phyloP scores from a whole-genome alignment of 2,113 vertebrate species.

The Micronycteris hirsuta region DNA sequence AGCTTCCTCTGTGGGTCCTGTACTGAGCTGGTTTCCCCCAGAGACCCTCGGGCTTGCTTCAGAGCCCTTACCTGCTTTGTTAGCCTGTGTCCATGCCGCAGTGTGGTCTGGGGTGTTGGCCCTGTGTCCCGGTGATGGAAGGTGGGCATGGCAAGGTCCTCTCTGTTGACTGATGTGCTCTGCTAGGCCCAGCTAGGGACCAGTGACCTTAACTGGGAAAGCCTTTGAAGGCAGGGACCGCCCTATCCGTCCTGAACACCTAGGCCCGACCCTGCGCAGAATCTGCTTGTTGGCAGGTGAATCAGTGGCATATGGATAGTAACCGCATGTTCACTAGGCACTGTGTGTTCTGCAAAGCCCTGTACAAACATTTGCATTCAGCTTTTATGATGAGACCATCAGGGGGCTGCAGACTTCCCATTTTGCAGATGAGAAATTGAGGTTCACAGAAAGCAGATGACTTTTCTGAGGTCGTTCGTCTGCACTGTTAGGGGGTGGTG shows the following conservation, averaged over 20 bases:
- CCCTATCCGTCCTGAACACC: neutral
- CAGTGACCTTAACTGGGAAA: neutral
- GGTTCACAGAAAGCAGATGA: neutral
- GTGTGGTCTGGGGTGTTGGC: neutral
- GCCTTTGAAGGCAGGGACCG: neutral
- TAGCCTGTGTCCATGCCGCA: neutral
- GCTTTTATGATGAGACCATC: neutral
- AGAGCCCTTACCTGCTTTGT: neutral
- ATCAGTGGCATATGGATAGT: fast-evolving
- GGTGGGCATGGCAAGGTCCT: neutral
- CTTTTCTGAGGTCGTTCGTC: neutral
- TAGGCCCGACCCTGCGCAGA: neutral
- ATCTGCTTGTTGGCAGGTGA: neutral
- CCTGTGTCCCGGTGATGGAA: too few species aligned
- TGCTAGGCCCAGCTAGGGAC: neutral
- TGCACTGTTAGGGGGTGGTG: neutral
- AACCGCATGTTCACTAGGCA: neutral
- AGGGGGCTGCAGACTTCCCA: neutral
- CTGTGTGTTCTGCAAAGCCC: neutral
- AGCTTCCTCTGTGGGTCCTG: neutral
- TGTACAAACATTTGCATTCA: neutral
- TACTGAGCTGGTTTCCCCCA: fast-evolving
- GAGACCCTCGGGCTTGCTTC: neutral
- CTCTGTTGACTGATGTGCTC: neutral
- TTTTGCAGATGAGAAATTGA: neutral